A percentile compares a stretch with the other conserved stretches of the same genome.
phyloP scores from a whole-genome alignment of 2,113 vertebrate species.

The Arenaria interpres region DNA sequence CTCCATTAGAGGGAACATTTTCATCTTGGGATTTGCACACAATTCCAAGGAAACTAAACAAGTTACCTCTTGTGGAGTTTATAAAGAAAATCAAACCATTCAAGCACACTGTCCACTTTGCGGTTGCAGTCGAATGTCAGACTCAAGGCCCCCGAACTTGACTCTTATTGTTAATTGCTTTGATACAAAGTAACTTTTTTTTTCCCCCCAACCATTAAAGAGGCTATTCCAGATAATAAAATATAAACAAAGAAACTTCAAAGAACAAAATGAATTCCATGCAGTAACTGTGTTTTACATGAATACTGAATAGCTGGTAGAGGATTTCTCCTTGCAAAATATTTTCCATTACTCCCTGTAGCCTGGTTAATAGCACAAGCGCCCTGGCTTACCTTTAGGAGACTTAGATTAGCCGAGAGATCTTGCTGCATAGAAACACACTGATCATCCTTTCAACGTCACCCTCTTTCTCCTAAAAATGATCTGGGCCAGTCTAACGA shows the following conservation, averaged over 20 bases:
- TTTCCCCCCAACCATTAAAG: background rate
- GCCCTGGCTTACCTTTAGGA: background rate
- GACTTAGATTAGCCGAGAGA: background rate
- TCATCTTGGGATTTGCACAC: background rate
- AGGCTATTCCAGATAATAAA: slow-evolving; percentile 21
- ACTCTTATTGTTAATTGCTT: background rate
- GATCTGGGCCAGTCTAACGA: background rate
- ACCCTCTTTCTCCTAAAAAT: background rate
- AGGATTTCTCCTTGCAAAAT: background rate
- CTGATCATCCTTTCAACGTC: background rate
- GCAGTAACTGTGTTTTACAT: background rate
- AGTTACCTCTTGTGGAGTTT: background rate
- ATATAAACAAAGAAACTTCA: slow-evolving; percentile 45
- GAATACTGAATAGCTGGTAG: background rate
- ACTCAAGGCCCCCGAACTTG: background rate
- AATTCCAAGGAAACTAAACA: background rate
- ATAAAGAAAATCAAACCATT: background rate
- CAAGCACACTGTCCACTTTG: background rate
- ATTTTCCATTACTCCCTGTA: background rate
- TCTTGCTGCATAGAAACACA: background rate
- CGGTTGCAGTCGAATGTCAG: background rate
- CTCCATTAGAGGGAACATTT: slow-evolving; percentile 15
- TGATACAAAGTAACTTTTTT: background rate
- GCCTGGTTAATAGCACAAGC: background rate
- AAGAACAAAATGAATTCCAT: background rate